These are phyloP conservation scores for Noctuana brunneofusca DNA, from an alignment of 2,888 invertebrate genomes.

Conservation along the genomic window DNA sequence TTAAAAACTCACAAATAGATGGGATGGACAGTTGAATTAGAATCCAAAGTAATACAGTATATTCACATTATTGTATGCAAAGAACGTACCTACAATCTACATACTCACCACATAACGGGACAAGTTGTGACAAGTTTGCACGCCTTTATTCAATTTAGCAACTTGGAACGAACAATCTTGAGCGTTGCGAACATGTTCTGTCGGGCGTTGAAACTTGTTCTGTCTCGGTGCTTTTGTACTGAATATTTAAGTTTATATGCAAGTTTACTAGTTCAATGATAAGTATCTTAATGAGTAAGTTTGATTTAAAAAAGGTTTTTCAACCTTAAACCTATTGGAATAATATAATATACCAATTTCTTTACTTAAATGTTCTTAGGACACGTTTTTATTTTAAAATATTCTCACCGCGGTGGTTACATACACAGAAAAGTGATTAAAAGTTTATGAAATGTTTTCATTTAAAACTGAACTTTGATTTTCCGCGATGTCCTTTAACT, in stretches of 20 bases:
- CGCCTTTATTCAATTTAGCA: slow-evolving; percentile 8
- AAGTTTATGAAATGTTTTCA: too few species aligned
- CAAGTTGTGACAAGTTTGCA: slow-evolving; percentile 7
- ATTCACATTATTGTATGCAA: not conserved
- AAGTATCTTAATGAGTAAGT: not conserved
- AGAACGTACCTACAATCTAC: not conserved
- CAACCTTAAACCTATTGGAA: too few species aligned
- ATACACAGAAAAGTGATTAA: too few species aligned
- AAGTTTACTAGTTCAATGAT: not conserved
- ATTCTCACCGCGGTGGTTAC: too few species aligned
- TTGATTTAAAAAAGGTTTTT: not conserved
- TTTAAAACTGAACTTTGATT: too few species aligned
- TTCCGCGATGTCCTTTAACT: too few species aligned
- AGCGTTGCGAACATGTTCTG: not conserved
- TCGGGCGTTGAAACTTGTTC: not conserved
- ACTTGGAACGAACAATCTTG: slow-evolving; percentile 10
- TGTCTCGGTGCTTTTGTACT: not conserved
- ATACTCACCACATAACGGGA: not conserved
- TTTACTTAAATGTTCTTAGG: too few species aligned
- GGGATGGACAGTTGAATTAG: too few species aligned
- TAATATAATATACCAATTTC: too few species aligned
- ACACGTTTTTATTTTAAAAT: too few species aligned
- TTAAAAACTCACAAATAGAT: too few species aligned
- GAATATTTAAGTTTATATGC: not conserved
- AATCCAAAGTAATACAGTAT: too few species aligned